Evolutionary conservation across 2,797 vertebrate genomes (phyloP).

Genomic region (Pteronotus mesoamericanus): DNA sequence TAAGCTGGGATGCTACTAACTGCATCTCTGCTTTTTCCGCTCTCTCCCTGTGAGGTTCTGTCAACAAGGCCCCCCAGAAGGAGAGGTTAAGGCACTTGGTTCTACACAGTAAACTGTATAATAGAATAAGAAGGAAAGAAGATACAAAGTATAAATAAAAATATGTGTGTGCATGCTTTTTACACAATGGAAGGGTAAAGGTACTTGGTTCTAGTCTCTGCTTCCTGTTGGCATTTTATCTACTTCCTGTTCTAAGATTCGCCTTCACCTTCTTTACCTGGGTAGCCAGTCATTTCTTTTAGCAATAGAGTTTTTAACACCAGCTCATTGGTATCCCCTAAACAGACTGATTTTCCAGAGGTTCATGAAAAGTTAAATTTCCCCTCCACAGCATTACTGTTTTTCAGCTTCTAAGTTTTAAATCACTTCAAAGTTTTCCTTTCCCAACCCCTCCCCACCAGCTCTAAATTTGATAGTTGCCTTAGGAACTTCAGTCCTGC

Average conservation of each 20-base stretch:
- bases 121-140: too few relatives aligned
- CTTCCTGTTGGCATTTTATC: neutral
- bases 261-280: neutral
- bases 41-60: neutral
- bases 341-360: neutral
- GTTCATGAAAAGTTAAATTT: neutral
- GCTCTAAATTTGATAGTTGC: neutral
- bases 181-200: too few relatives aligned
- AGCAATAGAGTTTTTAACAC: neutral
- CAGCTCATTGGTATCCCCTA: neutral
- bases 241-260: neutral
- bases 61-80: neutral
- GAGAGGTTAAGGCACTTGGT: neutral
- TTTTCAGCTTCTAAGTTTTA: neutral
- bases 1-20: neutral
- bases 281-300: neutral
- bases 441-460: neutral
- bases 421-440: neutral
- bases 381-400: neutral
- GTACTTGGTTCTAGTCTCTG: too few relatives aligned
- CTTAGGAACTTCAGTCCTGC: neutral
- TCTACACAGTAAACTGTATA: too few relatives aligned
- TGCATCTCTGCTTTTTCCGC: neutral
- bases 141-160: too few relatives aligned
- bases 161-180: too few relatives aligned